Evolutionary conservation across 2,888 invertebrate species (phyloP), one percentile per base, ranked within the genome.

Genomic region (Polyommatus icarus): DNA sequence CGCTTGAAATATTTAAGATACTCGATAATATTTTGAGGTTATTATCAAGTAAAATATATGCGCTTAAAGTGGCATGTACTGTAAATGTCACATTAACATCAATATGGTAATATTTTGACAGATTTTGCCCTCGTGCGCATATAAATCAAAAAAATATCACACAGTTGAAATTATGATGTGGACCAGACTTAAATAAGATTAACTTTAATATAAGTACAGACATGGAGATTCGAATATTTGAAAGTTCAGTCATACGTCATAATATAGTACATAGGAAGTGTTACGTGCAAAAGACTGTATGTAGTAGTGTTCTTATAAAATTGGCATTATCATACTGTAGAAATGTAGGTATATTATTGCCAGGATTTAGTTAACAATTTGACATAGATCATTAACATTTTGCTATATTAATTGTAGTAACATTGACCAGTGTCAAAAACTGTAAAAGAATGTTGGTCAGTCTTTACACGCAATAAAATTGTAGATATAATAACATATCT

Each of bases 1-100:
- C 91, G 91, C 91, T 90, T 91, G 90, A 90, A 90, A 91, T 89
- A 90, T 87, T 87, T 15, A 77, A 72, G 10, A 72, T 73, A 20
- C 73, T 50, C 15, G 46, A 73, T 46, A 73, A 71, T 59, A 24
- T 24, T 24, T 57, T 57, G 15, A 71, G 20, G 4, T 40, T 40
- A 24, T 50, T 46, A 73, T 7, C 73, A 24, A 73, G 73, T 50
- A 46, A 46, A 72, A 24, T 24, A 24, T 72, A 72, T 72, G 36
- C 40, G 40, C 40, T 5, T 36, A 71, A 1, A 32, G 8, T 46
- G n/a, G n/a, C 32, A 36, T 36, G 83, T n/a, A 8, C 57, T 57
- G 57, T 18, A 8, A 59, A 59, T 20, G 67, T 67, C 67, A 67
- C 61, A 67, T 36, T 7, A n/a, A 57, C 20, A 20, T 59, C 59